phyloP scores from a whole-genome alignment of 2,797 vertebrate genomes.

The Halcyon badia region DNA sequence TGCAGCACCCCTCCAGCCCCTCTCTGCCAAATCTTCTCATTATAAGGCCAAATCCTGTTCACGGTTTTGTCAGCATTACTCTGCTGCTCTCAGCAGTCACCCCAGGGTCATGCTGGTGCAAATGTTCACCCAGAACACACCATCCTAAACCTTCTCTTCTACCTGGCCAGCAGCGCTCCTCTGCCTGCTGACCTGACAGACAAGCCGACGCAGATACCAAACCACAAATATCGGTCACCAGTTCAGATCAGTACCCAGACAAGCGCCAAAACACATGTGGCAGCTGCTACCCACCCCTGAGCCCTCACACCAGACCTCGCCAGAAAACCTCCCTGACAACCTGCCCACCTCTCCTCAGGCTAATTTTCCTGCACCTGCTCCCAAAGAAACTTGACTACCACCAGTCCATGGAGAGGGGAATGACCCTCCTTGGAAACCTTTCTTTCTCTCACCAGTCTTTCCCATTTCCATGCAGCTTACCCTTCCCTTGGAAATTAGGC shows the following conservation, averaged over 20 bases:
- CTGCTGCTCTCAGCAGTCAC: not conserved
- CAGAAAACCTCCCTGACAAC: not conserved
- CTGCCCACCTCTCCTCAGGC: not conserved
- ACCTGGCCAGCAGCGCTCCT: not conserved
- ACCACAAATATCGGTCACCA: not conserved
- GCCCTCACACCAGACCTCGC: not conserved
- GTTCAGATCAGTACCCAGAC: not conserved
- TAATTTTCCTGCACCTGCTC: not conserved
- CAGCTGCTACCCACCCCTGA: not conserved
- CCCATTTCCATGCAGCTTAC: not conserved
- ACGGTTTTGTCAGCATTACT: not conserved
- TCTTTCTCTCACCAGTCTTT: not conserved
- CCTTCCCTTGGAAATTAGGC: not conserved
- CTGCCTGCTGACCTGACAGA: not conserved
- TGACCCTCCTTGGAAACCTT: not conserved
- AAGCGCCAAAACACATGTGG: not conserved
- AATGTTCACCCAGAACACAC: not conserved
- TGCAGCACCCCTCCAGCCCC: not conserved
- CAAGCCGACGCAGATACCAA: not conserved
- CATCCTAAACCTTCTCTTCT: not conserved
- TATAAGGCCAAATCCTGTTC: not conserved
- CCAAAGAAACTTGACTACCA: not conserved
- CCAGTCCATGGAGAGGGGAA: fast-evolving
- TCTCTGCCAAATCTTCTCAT: constrained; percentile 10
- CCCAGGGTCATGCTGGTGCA: not conserved